These are phyloP conservation scores for Lamprologus tigripictilis DNA, from an alignment of 2,113 vertebrate genomes.

Conservation along the genomic window DNA sequence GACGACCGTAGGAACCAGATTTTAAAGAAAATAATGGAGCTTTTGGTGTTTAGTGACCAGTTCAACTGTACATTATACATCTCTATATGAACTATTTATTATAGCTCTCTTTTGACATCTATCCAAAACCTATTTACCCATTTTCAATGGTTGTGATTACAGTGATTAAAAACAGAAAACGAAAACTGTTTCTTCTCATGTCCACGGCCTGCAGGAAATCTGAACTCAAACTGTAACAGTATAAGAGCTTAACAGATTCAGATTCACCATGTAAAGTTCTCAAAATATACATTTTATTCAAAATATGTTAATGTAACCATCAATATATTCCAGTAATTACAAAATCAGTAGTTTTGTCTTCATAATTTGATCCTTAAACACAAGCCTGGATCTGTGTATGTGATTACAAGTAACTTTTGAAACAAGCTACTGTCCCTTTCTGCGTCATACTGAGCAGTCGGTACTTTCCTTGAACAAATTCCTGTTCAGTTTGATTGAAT, in stretches of 20 bases:
- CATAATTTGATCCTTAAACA: constrained; percentile 27
- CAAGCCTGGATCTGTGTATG: constrained; percentile 7
- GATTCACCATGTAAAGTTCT: constrained; percentile 36
- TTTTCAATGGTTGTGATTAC: neutral
- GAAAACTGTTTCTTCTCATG: fast-evolving
- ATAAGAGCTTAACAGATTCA: neutral
- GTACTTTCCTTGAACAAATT: neutral
- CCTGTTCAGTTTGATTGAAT: neutral
- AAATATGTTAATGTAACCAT: constrained; percentile 75
- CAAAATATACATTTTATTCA: constrained; percentile 80
- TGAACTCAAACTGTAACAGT: neutral
- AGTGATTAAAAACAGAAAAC: neutral
- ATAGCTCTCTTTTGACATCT: neutral
- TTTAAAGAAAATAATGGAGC: neutral
- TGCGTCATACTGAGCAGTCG: neutral
- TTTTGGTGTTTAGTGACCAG: neutral
- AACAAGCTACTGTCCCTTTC: neutral
- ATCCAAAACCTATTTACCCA: fast-evolving
- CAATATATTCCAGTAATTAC: constrained; percentile 72
- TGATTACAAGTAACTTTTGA: neutral
- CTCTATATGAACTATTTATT: neutral
- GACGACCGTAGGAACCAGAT: neutral
- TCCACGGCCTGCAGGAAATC: fast-evolving
- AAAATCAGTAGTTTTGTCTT: constrained; percentile 73
- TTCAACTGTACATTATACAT: neutral